A percentile compares a stretch with the other conserved stretches of the same genome.
Evolutionary conservation across 2,113 vertebrate species (phyloP).

Genomic region (Abramis brama): DNA sequence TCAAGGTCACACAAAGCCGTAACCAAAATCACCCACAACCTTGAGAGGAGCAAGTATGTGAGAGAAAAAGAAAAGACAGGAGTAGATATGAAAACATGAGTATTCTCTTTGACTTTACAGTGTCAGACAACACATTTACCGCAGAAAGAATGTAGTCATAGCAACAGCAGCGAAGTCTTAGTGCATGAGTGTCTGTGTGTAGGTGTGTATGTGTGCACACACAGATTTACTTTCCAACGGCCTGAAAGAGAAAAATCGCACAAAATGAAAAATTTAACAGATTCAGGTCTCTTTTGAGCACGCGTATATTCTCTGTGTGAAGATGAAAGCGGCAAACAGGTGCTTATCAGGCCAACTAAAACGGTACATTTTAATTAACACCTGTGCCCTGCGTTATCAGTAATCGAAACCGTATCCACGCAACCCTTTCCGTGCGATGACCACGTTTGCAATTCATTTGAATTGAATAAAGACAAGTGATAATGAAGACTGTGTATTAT

Average conservation of each 20-base stretch:
- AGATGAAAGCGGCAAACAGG: conserved; percentile 19
- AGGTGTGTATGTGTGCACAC: conserved; percentile 21
- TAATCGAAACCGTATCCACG: not conserved
- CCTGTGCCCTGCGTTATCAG: conserved; percentile 9
- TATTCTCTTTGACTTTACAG: conserved; percentile 46
- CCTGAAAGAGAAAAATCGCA: conserved; percentile 24
- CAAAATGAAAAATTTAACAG: conserved; percentile 50
- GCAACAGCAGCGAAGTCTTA: conserved; percentile 51
- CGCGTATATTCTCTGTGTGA: not conserved
- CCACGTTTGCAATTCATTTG: conserved; percentile 18
- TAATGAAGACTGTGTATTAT: conserved; percentile 8
- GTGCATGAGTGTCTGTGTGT: conserved; percentile 30
- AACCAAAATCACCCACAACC: conserved; percentile 13
- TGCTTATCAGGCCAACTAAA: not conserved
- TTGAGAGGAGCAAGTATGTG: conserved; percentile 31
- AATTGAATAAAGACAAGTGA: not conserved
- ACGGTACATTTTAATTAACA: not conserved
- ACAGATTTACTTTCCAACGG: conserved; percentile 25
- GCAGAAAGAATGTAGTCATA: conserved; percentile 57
- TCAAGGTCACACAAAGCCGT: conserved; percentile 1
- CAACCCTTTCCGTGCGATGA: not conserved
- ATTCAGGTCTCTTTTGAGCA: conserved; percentile 37
- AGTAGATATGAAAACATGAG: conserved; percentile 43
- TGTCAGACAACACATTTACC: conserved; percentile 53
- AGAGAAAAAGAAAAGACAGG: conserved; percentile 24